Evolutionary conservation across 2,113 vertebrate genomes (phyloP).

Genomic region (Tenebrosternarchus preto): DNA sequence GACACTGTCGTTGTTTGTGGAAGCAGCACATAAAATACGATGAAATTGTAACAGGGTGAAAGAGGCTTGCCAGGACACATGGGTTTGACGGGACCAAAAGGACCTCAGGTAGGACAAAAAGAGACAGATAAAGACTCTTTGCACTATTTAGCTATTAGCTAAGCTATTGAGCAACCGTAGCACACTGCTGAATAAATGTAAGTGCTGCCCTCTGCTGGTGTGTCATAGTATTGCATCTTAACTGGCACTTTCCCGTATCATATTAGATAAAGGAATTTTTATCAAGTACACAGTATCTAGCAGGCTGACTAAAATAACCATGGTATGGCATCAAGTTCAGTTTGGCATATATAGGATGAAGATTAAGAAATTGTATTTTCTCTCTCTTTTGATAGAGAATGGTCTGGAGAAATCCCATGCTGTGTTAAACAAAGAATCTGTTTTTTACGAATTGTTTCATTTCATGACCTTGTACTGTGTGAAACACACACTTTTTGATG

Average conservation of each 20-base stretch:
- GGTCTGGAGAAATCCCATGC: too few relatives aligned
- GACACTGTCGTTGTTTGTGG: background rate
- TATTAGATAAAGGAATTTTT: too few relatives aligned
- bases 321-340: background rate
- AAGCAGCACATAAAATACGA: background rate
- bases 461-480: background rate
- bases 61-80: constrained; percentile 48
- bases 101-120: constrained; percentile 48
- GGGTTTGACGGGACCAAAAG: constrained; percentile 50
- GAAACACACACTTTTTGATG: background rate
- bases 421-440: too few relatives aligned
- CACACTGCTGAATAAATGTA: background rate
- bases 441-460: background rate
- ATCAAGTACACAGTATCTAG: too few relatives aligned
- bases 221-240: background rate
- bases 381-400: too few relatives aligned
- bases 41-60: constrained; percentile 53
- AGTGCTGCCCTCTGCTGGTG: background rate
- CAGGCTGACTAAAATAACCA: background rate
- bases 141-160: background rate
- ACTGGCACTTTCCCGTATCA: too few relatives aligned
- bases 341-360: background rate
- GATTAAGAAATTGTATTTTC: background rate
- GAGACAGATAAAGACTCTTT: too few relatives aligned
- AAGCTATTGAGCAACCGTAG: too few relatives aligned